Conservation (phyloP, 2,888 invertebrate genomes). For the Octodonta nipae region DNA sequence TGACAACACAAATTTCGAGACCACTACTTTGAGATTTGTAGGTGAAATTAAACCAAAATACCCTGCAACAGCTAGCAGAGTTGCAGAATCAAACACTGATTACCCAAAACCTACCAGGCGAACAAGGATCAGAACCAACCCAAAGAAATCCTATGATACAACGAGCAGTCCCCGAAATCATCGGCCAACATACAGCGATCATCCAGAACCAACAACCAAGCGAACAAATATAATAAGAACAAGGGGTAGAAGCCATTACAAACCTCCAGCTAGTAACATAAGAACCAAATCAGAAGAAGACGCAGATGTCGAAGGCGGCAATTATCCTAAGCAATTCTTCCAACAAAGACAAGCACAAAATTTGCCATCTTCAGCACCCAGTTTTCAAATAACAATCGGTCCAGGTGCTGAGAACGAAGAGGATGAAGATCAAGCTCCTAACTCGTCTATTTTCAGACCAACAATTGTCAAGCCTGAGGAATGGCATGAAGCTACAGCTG, state of each 20-base stretch:
- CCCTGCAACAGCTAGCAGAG: slow-evolving; percentile 11
- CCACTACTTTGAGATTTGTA: slow-evolving; percentile 23
- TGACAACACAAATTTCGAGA: slow-evolving; percentile 7
- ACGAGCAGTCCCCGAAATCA: slow-evolving; percentile 3
- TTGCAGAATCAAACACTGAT: slow-evolving; percentile 12
- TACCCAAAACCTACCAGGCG: slow-evolving; percentile 16
- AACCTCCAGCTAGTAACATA: slow-evolving; percentile 31
- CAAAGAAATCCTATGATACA: slow-evolving; percentile 3
- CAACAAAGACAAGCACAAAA: slow-evolving; percentile 18
- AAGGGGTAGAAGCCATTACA: slow-evolving; percentile 41
- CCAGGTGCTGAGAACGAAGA: slow-evolving; percentile 16
- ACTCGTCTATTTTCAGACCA: slow-evolving; percentile 42
- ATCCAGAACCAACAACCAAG: slow-evolving; percentile 17
- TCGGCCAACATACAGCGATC: neutral
- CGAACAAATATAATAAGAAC: slow-evolving; percentile 14
- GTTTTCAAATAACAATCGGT: slow-evolving; percentile 33
- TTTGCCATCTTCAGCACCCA: slow-evolving; percentile 20
- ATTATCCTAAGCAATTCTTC: slow-evolving; percentile 31
- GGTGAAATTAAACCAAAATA: slow-evolving; percentile 32
- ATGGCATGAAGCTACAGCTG: slow-evolving; percentile 26
- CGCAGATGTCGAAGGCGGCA: slow-evolving; percentile 38
- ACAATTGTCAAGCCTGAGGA: slow-evolving; percentile 29
- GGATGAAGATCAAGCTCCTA: slow-evolving; percentile 42
- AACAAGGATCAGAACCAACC: slow-evolving; percentile 13
- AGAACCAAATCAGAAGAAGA: slow-evolving; percentile 23